Evolutionary conservation across 2,797 vertebrate species (phyloP).

Genomic region (Cercopithecus hamlyni): DNA sequence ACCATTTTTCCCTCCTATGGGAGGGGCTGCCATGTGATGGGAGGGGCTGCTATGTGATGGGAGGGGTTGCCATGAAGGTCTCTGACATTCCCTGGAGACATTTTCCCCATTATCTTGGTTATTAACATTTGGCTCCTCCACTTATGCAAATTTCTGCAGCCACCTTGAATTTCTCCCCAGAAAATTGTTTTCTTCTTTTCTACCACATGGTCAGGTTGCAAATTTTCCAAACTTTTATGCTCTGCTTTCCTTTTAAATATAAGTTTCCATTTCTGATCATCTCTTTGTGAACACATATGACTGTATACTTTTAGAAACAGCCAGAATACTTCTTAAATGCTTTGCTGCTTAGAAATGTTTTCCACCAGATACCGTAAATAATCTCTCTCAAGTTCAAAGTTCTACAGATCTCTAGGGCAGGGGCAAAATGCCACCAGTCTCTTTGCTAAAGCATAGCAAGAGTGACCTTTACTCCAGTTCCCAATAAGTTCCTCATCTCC

Average conservation of each 20-base stretch:
- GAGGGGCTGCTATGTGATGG: not conserved
- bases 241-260: not conserved
- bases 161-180: not conserved
- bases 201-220: not conserved
- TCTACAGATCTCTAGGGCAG: not conserved
- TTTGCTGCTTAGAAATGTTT: not conserved
- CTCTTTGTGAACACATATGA: not conserved
- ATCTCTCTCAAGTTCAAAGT: not conserved
- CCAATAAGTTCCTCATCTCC: not conserved
- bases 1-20: not conserved
- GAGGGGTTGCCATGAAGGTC: not conserved
- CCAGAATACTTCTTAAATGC: not conserved
- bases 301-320: not conserved
- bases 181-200: not conserved
- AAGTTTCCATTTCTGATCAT: not conserved
- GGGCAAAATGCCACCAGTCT: not conserved
- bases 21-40: not conserved
- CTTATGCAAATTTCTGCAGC: not conserved
- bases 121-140: not conserved
- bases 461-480: not conserved
- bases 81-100: not conserved
- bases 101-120: not conserved
- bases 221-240: not conserved
- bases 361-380: not conserved
- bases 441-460: not conserved